A percentile compares a stretch with the other conserved stretches of the same genome.
These are phyloP conservation scores for Trachythela sp. DNA, from an alignment of 64 coral and sea anemone genomes.

Conservation along the genomic window DNA sequence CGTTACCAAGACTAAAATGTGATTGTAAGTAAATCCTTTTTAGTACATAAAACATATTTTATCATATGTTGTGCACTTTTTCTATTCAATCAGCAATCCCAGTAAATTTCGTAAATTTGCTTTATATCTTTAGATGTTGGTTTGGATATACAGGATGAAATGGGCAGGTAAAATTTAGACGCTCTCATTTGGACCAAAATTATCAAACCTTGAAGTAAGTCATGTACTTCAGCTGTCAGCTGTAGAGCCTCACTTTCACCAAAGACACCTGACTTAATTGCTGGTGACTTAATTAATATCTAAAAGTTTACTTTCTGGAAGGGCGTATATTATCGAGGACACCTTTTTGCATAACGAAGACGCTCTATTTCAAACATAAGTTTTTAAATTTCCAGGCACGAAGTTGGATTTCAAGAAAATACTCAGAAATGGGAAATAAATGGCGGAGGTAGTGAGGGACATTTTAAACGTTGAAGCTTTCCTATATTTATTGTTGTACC, in stretches of 20 bases:
- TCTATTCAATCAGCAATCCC: not conserved
- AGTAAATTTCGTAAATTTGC: not conserved
- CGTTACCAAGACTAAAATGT: constrained; percentile 90
- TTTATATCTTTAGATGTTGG: constrained; percentile 62
- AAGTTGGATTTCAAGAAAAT: constrained; percentile 95
- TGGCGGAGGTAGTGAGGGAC: constrained; percentile 50
- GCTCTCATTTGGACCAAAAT: too few species aligned
- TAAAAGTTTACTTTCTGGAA: too few species aligned
- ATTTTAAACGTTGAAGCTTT: not conserved
- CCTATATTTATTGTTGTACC: too few species aligned
- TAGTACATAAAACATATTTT: not conserved
- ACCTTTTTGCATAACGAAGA: too few species aligned
- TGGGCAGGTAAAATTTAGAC: constrained; percentile 86
- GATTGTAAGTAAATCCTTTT: constrained; percentile 88
- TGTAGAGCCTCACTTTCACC: too few species aligned
- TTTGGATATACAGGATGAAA: constrained; percentile 97
- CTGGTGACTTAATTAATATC: too few species aligned
- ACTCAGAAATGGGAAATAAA: constrained; percentile 71
- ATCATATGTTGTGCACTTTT: not conserved
- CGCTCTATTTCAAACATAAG: not conserved
- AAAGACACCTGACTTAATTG: not conserved
- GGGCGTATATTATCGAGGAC: too few species aligned
- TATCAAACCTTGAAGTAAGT: too few species aligned
- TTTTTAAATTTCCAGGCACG: constrained; percentile 51
- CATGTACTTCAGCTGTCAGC: too few species aligned